Conservation (phyloP, 2,113 vertebrate species). For the Nothoprocta pentlandii region DNA sequence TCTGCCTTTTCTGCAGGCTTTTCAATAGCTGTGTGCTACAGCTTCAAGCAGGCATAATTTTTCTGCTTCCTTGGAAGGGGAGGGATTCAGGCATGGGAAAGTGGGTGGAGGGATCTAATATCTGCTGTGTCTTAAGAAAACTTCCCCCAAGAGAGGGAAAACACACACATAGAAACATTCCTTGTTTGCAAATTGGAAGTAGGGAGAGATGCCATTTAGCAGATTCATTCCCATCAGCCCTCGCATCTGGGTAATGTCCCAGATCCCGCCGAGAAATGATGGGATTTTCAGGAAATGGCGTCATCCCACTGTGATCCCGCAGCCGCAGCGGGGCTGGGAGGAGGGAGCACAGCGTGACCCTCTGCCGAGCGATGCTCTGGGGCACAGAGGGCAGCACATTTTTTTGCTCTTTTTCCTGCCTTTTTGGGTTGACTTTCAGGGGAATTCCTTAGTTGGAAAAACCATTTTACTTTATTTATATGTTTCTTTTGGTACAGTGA, state of each 20-base stretch:
- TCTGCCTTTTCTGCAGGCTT: not conserved
- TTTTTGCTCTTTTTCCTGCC: not conserved
- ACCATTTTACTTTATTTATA: not conserved
- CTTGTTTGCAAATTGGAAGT: not conserved
- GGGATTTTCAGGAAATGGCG: constrained; percentile 24
- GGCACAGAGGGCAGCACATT: not conserved
- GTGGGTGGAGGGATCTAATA: not conserved
- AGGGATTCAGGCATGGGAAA: not conserved
- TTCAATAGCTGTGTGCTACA: not conserved
- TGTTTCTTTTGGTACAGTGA: not conserved
- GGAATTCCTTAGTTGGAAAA: not conserved
- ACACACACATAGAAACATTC: not conserved
- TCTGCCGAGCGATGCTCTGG: not conserved
- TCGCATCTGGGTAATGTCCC: not conserved
- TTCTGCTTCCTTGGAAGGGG: not conserved
- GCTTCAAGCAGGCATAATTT: not conserved
- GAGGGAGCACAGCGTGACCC: not conserved
- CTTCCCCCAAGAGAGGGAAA: not conserved
- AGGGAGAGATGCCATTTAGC: constrained; percentile 15
- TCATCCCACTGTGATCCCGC: not conserved
- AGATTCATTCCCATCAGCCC: not conserved
- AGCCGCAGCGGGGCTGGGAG: not conserved
- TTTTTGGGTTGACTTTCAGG: not conserved
- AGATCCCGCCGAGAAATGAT: not conserved
- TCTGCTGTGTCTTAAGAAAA: constrained; percentile 1